These are phyloP conservation scores for Eupithecia subfuscata DNA, from an alignment of 2,888 invertebrate species.

Conservation along the genomic window DNA sequence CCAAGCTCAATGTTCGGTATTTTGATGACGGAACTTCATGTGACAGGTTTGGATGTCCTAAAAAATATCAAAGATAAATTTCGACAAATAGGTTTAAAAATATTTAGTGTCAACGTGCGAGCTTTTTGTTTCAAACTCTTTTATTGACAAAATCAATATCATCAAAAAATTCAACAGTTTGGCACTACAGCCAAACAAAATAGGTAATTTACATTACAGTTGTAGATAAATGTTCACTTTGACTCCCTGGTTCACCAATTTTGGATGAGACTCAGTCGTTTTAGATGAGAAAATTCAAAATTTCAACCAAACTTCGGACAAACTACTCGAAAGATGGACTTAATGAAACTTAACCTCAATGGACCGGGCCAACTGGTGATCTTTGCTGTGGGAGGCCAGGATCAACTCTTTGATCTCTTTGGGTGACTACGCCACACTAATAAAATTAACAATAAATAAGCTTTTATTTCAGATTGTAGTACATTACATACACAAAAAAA, in stretches of 20 bases:
- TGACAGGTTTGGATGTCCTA: background rate
- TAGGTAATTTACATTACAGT: background rate
- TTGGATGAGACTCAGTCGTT: background rate
- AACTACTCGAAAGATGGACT: background rate
- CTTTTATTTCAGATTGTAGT: no score
- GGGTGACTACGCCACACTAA: background rate
- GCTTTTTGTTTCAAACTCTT: background rate
- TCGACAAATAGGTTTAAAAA: no score
- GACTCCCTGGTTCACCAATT: background rate
- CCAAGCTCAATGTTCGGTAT: background rate
- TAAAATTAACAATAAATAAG: no score
- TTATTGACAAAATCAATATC: background rate
- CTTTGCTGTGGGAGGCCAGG: background rate
- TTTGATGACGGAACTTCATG: background rate
- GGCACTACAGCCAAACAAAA: no score
- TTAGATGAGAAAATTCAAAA: no score
- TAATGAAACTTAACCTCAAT: background rate
- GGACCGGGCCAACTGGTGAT: background rate
- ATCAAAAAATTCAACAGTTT: background rate
- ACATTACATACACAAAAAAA: no score
- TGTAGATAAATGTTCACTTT: background rate
- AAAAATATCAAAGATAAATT: no score
- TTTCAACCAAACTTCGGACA: background rate
- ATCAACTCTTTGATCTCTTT: background rate
- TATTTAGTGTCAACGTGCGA: background rate